Percentiles rank a stretch among this genome's conserved stretches.
phyloP scores from a whole-genome alignment of 2,113 vertebrate species.

The Octodon degus region DNA sequence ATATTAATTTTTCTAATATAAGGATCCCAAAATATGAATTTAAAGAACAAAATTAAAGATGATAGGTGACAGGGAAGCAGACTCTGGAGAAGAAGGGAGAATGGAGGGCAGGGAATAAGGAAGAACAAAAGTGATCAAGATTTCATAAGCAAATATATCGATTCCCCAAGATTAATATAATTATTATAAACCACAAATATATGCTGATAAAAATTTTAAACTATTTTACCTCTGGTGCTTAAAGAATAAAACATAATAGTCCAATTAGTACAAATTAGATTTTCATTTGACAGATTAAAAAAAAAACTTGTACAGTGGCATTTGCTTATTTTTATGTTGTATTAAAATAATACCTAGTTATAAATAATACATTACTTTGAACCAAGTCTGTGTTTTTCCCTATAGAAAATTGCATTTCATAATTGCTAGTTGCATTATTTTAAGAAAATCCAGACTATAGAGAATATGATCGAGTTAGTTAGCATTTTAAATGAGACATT shows the following conservation, averaged over 20 bases:
- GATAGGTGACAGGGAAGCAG: background rate
- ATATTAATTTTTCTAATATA: background rate
- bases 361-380: background rate
- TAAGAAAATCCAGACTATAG: background rate
- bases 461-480: background rate
- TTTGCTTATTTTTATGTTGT: background rate
- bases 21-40: background rate
- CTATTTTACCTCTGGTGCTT: background rate
- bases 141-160: background rate
- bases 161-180: background rate
- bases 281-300: background rate
- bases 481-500: slow-evolving; percentile 31
- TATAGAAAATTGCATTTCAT: background rate
- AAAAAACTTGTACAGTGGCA: background rate
- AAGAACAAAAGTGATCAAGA: background rate
- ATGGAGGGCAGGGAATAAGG: background rate
- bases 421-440: background rate
- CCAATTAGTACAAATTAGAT: background rate
- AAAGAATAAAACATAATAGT: background rate
- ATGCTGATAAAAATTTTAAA: background rate
- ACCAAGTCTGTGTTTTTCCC: slow-evolving; percentile 6
- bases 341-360: background rate
- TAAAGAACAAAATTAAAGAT: background rate
- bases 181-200: background rate
- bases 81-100: background rate